These are phyloP conservation scores for Meriones unguiculatus DNA, from an alignment of 2,113 vertebrate species.

Conservation along the genomic window DNA sequence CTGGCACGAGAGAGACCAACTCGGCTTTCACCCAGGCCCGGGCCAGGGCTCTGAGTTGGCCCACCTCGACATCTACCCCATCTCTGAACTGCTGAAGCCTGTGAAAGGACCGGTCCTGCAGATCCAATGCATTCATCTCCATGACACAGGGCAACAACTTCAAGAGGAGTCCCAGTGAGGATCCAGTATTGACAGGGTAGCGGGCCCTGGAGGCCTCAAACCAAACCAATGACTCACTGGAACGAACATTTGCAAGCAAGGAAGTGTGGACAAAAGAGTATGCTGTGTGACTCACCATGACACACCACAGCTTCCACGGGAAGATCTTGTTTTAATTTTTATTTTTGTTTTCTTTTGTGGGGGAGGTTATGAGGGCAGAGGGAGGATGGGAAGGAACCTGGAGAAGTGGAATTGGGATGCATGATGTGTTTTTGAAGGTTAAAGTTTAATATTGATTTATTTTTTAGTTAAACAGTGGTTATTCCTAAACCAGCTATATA, in stretches of 20 bases:
- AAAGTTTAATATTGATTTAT: too few species aligned
- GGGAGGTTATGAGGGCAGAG: not conserved
- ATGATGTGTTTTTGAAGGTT: not conserved
- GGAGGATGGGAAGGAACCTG: not conserved
- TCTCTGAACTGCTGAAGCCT: not conserved
- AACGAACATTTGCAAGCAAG: not conserved
- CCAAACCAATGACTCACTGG: not conserved
- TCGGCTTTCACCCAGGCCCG: not conserved
- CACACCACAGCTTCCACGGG: not conserved
- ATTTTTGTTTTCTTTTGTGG: not conserved
- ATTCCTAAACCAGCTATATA: too few species aligned
- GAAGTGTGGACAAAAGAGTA: too few species aligned
- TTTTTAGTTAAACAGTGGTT: too few species aligned
- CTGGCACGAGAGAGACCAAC: not conserved
- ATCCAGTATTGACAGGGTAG: not conserved
- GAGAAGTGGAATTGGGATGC: not conserved
- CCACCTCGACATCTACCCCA: not conserved
- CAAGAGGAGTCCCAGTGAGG: not conserved
- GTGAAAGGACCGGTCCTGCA: not conserved
- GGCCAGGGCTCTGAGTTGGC: not conserved
- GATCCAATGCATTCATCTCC: not conserved
- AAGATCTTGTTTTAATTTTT: not conserved
- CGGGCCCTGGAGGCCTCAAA: not conserved
- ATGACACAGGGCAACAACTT: not conserved
- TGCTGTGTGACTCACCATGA: not conserved